Evolutionary conservation across 2,113 vertebrate species (phyloP).

Genomic region (Porphyrio hochstetteri): DNA sequence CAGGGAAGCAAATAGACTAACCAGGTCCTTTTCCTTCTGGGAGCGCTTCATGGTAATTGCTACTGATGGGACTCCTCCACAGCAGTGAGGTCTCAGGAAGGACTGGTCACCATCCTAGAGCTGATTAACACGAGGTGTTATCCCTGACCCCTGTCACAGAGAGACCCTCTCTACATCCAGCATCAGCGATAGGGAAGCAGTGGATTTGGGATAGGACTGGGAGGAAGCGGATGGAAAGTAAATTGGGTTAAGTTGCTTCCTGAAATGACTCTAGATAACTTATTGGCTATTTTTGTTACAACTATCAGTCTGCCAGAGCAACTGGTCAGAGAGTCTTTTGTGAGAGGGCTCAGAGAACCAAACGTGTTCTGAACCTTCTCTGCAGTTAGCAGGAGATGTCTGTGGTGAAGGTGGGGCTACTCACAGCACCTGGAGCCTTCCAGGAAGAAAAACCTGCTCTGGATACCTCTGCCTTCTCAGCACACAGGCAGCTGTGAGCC

Average conservation of each 20-base stretch:
- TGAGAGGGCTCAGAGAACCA: not conserved
- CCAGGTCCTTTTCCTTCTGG: not conserved
- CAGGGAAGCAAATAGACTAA: not conserved
- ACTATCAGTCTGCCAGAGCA: not conserved
- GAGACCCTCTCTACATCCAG: not conserved
- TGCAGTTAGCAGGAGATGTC: not conserved
- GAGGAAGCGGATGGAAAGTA: not conserved
- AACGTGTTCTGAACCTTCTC: accelerated
- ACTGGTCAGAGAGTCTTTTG: accelerated
- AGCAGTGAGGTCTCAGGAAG: not conserved
- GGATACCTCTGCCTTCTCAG: not conserved
- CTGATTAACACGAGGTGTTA: not conserved
- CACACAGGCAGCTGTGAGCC: accelerated
- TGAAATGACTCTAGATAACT: not conserved
- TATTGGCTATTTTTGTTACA: not conserved
- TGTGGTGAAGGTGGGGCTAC: not conserved
- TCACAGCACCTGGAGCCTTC: not conserved
- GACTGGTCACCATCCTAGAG: slow-evolving; percentile 35
- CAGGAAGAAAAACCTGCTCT: not conserved
- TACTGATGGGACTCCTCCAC: not conserved
- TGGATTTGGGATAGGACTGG: not conserved
- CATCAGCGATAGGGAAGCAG: not conserved
- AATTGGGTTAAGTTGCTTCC: not conserved
- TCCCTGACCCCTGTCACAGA: not conserved
- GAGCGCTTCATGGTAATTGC: not conserved